A percentile compares a stretch with the other conserved stretches of the same genome.
Evolutionary conservation across 1,140 invertebrate species (phyloP).

Genomic region (Cotesia glomerata): DNA sequence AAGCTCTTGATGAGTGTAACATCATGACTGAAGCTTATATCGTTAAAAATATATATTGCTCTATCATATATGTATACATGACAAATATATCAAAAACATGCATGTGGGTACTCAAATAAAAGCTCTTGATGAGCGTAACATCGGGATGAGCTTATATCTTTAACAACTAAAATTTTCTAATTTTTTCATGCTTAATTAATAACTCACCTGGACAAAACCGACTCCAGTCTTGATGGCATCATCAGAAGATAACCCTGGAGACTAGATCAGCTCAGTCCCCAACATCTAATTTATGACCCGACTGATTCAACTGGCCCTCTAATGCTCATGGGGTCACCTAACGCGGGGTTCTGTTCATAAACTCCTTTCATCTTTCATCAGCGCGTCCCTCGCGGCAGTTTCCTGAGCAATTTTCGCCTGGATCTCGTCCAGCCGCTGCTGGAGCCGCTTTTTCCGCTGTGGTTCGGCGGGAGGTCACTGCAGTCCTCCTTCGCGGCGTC

Average conservation of each 20-base stretch:
- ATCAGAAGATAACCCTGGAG: conserved; percentile 59
- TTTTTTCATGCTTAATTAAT: no score
- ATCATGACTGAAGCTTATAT: no score
- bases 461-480: conserved; percentile 95
- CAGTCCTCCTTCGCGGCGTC: conserved; percentile 89
- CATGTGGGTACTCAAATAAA: no score
- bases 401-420: conserved; percentile 89
- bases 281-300: conserved; percentile 89
- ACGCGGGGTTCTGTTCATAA: conserved; percentile 91
- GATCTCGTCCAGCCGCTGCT: conserved; percentile 88
- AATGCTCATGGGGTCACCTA: conserved; percentile 96
- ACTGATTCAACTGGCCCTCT: conserved; percentile 94
- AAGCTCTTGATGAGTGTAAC: no score
- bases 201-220: conserved; percentile 55
- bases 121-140: no score
- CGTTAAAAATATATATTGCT: no score
- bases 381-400: conserved; percentile 92
- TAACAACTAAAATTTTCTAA: no score
- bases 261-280: conserved; percentile 78
- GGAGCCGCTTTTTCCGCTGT: conserved; percentile 92
- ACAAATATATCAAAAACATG: no score
- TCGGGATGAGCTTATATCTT: no score
- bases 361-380: conserved; percentile 99
- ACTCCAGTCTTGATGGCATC: conserved; percentile 59
- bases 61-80: no score